Base-by-base conservation (phyloP, 2,888 invertebrate genomes). In the Thymelicus sylvestris region DNA sequence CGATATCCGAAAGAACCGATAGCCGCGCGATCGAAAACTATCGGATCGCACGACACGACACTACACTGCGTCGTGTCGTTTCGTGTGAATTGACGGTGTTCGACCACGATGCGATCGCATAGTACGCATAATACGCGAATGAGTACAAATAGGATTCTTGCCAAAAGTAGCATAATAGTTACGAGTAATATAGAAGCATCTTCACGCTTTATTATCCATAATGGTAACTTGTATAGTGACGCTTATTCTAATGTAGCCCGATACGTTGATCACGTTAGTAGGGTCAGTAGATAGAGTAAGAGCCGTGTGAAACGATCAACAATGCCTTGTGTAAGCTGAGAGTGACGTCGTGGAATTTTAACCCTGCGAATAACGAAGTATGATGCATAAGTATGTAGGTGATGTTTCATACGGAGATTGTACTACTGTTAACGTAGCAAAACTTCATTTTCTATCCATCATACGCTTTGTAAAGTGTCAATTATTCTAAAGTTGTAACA, bases 141-240 rank as follows among this genome's bases (percentile, higher is more conserved):
- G 75, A 87, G 87, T 88, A 87, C 88, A 88, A 88, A 88, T 83
- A 84, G 77, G 76, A 83, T 80, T 88, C 85, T 88, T 86, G 88
- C 88, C 88, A 86, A 80, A 78, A 47, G 76, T 85, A 87, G 78
- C 74, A 57, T 80, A 78, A 76, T 73, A 55, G 61, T 71, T 71
- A 71, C 72, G 44, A 69, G 19, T 64, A 47, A 47, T 39, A 55
- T 67, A 65, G 67, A 71, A 63, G 61, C 59, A 38, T 57, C 41
- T 47, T 60, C 19, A 24, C 41, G 66, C 66, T 68, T 68, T 65
- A 66, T 57, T 62, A 65, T 39, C n/a, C 19, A 50, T 66, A 38
- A 66, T 60, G 50, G 31, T 68, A 72, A 50, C 44, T 31, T 55
- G 65, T 72, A 65, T 15, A 72, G 44, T 55, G 61, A 65, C 24